Percentiles rank a stretch among this genome's conserved stretches.
phyloP scores from a whole-genome alignment of 2,797 vertebrate genomes.

The Crenuchus spilurus region DNA sequence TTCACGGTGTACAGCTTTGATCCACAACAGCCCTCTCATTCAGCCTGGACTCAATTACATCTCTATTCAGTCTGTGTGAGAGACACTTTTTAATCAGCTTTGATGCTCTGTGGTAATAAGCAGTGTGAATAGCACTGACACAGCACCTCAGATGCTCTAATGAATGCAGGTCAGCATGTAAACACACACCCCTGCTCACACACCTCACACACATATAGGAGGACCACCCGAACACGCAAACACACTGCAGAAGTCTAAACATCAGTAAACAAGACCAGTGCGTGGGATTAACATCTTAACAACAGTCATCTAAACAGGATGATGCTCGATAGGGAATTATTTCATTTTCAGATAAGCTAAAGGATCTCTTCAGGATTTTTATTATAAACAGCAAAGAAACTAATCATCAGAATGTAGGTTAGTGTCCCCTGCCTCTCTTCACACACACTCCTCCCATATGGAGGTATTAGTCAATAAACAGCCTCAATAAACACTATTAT shows the following conservation, averaged over 20 bases:
- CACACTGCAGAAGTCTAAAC: not conserved
- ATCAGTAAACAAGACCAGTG: not conserved
- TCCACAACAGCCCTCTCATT: constrained; percentile 40
- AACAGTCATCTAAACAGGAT: not conserved
- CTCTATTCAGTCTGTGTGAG: constrained; percentile 19
- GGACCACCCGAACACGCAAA: not conserved
- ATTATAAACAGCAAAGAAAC: not conserved
- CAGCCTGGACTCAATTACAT: constrained; percentile 26
- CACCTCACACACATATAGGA: not conserved
- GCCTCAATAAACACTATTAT: too few relatives aligned
- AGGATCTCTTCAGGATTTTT: not conserved
- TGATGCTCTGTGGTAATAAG: constrained; percentile 31
- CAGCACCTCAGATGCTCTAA: constrained; percentile 11
- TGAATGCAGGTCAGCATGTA: constrained; percentile 18
- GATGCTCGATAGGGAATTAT: not conserved
- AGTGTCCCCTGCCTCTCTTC: not conserved
- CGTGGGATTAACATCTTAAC: not conserved
- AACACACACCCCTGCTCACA: not conserved
- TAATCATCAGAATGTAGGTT: not conserved
- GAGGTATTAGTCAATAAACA: too few relatives aligned
- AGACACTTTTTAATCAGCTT: constrained; percentile 29
- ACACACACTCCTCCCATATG: not conserved
- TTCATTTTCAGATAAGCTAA: not conserved
- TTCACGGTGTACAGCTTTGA: constrained; percentile 47
- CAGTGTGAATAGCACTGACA: not conserved